Evolutionary conservation across 2,888 invertebrate species (phyloP).

Genomic region (Pantelozetes paolii): DNA sequence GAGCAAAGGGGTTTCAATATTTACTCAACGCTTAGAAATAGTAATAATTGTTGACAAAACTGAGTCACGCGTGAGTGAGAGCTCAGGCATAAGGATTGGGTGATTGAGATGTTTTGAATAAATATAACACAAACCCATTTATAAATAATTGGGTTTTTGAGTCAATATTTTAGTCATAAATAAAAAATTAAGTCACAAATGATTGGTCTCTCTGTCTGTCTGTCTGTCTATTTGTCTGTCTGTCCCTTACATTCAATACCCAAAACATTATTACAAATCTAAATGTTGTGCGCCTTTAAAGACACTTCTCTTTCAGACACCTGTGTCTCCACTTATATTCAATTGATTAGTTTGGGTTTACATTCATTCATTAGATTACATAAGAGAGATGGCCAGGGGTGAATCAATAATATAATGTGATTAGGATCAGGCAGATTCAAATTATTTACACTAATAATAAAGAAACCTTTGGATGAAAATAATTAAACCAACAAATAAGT

Average conservation of each 20-base stretch:
- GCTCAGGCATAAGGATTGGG: neutral
- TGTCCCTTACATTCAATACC: no score
- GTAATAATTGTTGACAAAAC: neutral
- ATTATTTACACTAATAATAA: no score
- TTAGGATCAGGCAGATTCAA: no score
- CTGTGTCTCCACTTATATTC: neutral
- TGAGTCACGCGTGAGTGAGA: constrained; percentile 1
- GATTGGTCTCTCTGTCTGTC: no score
- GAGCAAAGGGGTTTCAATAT: neutral
- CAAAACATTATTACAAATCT: no score
- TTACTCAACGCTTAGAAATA: neutral
- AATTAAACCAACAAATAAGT: no score
- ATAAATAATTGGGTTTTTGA: no score
- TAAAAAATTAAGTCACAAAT: neutral
- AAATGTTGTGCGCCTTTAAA: neutral
- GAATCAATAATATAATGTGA: no score
- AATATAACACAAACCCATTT: neutral
- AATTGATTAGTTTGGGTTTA: neutral
- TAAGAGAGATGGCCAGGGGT: no score
- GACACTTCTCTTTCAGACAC: constrained; percentile 5
- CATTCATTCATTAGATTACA: neutral
- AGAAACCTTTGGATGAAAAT: no score
- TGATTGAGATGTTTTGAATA: neutral
- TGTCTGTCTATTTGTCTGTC: no score
- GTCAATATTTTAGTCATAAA: neutral